Percentiles rank a stretch among this genome's conserved stretches.
Evolutionary conservation across 2,113 vertebrate genomes (phyloP).

Genomic region (Rhipidura dahli): DNA sequence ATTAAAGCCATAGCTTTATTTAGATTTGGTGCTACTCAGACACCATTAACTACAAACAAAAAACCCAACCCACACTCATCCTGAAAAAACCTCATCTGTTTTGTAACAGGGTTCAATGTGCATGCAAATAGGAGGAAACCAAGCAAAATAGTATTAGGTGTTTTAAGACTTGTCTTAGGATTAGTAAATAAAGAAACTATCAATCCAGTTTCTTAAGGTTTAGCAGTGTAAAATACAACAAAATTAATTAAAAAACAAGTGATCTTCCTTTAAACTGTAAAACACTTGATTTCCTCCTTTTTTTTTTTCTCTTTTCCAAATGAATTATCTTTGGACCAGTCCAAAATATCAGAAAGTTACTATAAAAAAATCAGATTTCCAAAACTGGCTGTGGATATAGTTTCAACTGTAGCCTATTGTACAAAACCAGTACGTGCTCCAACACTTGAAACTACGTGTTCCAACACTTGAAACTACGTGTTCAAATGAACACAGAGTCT

Average conservation of each 20-base stretch:
- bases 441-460: background rate
- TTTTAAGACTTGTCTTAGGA: background rate
- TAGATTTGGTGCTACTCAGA: background rate
- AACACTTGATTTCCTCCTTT: background rate
- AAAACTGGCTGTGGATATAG: background rate
- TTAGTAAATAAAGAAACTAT: background rate
- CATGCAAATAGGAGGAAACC: background rate
- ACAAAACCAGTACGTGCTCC: background rate
- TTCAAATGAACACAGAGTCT: background rate
- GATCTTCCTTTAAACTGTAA: background rate
- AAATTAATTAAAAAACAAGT: background rate
- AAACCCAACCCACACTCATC: background rate
- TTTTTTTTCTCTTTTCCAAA: background rate
- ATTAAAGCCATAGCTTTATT: background rate
- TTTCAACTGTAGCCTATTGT: background rate
- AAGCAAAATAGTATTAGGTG: background rate
- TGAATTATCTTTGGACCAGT: background rate
- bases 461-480: background rate
- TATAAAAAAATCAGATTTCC: background rate
- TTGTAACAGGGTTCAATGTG: background rate
- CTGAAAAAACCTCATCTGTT: background rate
- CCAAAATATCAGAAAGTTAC: background rate
- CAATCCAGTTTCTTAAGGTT: background rate
- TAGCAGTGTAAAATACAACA: background rate
- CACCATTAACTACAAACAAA: background rate